phyloP scores from a whole-genome alignment of 2,888 invertebrate genomes.

The Pomacea canaliculata region DNA sequence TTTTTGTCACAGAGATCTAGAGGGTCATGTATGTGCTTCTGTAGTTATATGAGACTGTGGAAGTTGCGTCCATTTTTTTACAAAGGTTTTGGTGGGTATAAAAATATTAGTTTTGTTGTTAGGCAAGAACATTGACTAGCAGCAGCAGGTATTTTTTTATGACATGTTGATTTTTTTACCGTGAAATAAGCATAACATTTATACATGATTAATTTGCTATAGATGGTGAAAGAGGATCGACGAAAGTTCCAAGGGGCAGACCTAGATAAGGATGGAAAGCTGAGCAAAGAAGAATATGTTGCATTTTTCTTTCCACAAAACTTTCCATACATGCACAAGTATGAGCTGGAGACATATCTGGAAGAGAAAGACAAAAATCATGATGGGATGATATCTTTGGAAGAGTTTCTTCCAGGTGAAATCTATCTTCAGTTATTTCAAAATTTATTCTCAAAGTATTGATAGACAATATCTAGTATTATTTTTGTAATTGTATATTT shows the following conservation, averaged over 20 bases:
- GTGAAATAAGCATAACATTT: not conserved
- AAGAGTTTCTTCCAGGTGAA: conserved; percentile 75
- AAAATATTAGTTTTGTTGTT: too few species aligned
- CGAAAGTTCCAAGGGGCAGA: conserved; percentile 78
- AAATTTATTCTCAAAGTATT: too few species aligned
- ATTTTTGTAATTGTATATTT: too few species aligned
- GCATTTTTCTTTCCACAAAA: conserved; percentile 95
- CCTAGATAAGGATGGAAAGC: conserved; percentile 81
- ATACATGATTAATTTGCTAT: not conserved
- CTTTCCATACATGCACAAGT: conserved; percentile 82
- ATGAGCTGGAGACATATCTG: conserved; percentile 74
- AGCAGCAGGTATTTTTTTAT: too few species aligned
- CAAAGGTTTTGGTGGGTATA: too few species aligned
- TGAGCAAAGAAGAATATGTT: conserved; percentile 84
- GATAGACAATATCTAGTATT: too few species aligned
- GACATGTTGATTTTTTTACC: too few species aligned
- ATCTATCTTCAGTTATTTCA: not conserved
- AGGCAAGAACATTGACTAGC: too few species aligned
- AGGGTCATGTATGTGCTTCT: too few species aligned
- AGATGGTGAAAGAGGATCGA: conserved; percentile 14
- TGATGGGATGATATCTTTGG: conserved; percentile 87
- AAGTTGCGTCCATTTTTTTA: too few species aligned
- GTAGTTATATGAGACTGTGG: too few species aligned
- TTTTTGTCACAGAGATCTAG: too few species aligned
- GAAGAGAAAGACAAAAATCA: conserved; percentile 86